Percentiles rank a stretch among this genome's conserved stretches.
Conservation (phyloP, 2,113 vertebrate genomes). For the Halichoerus grypus region DNA sequence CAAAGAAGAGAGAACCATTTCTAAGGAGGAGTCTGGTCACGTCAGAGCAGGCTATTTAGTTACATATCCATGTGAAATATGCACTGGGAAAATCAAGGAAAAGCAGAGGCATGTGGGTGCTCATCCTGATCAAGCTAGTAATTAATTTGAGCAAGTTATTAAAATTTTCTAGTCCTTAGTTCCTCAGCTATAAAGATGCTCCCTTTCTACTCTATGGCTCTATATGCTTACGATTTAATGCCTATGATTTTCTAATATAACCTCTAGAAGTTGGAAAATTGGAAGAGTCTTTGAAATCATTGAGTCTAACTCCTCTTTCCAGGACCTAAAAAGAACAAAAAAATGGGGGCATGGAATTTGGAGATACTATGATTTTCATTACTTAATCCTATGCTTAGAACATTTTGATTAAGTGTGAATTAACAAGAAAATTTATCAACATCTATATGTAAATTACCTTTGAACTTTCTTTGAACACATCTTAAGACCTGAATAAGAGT, state of each 20-base stretch:
- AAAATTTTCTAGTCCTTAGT: not conserved
- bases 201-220: not conserved
- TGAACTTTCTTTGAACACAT: not conserved
- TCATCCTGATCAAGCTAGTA: not conserved
- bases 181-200: not conserved
- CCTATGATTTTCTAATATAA: not conserved
- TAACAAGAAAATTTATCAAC: not conserved
- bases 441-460: not conserved
- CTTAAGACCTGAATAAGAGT: conserved; percentile 14
- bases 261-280: not conserved
- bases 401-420: not conserved
- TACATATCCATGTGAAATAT: not conserved
- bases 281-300: conserved; percentile 24
- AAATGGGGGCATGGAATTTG: not conserved
- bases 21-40: not conserved
- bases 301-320: not conserved
- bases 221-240: not conserved
- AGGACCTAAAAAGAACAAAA: not conserved
- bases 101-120: not conserved
- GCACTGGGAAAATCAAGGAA: not conserved
- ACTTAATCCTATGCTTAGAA: not conserved
- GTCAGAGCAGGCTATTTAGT: not conserved
- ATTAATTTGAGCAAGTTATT: not conserved
- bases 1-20: not conserved
- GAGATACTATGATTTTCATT: not conserved